Evolutionary conservation across 2,797 vertebrate genomes (phyloP).

Genomic region (Vireo griseus): DNA sequence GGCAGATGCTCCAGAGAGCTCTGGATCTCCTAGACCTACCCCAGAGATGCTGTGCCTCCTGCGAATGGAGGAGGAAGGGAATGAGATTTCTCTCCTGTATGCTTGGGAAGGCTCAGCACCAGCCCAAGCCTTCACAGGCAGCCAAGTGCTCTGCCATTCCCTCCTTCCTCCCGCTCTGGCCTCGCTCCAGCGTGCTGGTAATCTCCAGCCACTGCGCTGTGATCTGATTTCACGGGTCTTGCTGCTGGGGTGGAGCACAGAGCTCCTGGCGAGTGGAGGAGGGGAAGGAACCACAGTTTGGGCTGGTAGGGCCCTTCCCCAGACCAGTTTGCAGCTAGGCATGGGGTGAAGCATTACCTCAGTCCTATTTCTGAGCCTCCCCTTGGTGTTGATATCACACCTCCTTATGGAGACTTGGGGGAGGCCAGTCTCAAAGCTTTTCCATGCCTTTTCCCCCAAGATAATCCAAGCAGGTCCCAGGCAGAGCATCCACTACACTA

Average conservation of each 20-base stretch:
- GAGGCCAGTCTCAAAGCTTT: neutral
- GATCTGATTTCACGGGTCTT: slow-evolving; percentile 43
- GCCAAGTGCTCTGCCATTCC: neutral
- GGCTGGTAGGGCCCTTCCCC: neutral
- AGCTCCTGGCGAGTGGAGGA: neutral
- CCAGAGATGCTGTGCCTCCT: slow-evolving; percentile 1
- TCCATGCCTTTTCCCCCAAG: neutral
- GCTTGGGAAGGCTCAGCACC: slow-evolving; percentile 8
- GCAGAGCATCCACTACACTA: neutral
- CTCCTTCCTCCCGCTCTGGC: neutral
- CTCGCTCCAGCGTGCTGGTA: neutral
- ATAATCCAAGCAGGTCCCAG: neutral
- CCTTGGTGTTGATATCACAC: neutral
- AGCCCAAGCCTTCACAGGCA: neutral
- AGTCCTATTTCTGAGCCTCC: neutral
- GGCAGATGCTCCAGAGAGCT: slow-evolving; percentile 21
- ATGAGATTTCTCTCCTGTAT: slow-evolving; percentile 24
- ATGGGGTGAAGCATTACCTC: neutral
- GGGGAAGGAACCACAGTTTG: neutral
- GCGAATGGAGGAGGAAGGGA: neutral
- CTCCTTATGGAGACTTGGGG: neutral
- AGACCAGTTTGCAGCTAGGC: neutral
- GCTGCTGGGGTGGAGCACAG: neutral
- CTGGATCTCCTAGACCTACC: slow-evolving; percentile 20
- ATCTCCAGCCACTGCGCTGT: neutral